Conservation (phyloP, 2,797 vertebrate species). For the Myotis vivesi region DNA sequence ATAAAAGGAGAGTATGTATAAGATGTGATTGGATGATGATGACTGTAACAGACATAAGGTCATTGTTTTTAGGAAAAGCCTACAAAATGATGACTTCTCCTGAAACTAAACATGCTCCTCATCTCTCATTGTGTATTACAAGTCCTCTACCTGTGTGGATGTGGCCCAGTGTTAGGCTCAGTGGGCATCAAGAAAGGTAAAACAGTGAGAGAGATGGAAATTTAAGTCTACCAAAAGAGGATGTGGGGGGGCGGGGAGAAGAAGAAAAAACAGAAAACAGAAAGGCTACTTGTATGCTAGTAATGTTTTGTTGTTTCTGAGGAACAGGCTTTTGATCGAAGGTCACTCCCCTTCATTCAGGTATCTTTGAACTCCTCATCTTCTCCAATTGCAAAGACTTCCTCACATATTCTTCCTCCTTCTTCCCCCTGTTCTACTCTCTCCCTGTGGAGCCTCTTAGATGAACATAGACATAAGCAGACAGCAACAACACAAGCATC, state of each 20-base stretch:
- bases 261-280: not conserved
- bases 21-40: not conserved
- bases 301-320: not conserved
- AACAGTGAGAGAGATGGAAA: not conserved
- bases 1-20: not conserved
- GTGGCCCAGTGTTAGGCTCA: not conserved
- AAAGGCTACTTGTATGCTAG: not conserved
- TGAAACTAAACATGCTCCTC: not conserved
- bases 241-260: not conserved
- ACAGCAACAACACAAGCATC: not conserved
- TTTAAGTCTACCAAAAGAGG: not conserved
- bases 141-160: not conserved
- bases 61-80: not conserved
- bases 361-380: not conserved
- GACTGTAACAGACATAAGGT: not conserved
- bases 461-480: not conserved
- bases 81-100: not conserved
- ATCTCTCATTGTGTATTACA: not conserved
- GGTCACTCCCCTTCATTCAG: not conserved
- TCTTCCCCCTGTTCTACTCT: not conserved
- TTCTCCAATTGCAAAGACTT: not conserved
- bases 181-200: not conserved
- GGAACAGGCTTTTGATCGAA: not conserved
- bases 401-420: not conserved
- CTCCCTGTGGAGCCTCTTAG: not conserved